Percentiles rank a stretch among this genome's conserved stretches.
Conservation (phyloP, 2,888 invertebrate species). For the Cosmopolites sordidus region DNA sequence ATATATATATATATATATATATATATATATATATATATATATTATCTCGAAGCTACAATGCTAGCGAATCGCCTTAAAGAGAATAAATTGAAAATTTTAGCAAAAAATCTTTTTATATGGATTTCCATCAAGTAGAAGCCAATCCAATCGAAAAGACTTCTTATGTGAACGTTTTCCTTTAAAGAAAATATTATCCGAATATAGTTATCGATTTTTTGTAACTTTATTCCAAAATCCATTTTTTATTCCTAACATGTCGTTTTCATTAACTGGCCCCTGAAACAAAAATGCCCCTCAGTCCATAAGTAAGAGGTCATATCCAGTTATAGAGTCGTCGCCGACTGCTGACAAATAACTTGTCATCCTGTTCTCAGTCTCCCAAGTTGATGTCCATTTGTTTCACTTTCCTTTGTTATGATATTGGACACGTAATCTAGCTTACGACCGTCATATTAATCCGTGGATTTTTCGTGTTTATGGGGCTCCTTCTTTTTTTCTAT, state of each 20-base stretch:
- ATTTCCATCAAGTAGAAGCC: no score
- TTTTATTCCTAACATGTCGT: neutral
- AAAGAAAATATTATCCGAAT: no score
- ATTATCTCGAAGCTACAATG: no score
- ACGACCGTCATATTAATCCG: conserved; percentile 16
- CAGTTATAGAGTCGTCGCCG: conserved; percentile 10
- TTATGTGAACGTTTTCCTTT: no score
- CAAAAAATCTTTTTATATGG: no score
- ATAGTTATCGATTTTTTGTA: no score
- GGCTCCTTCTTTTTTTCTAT: conserved; percentile 10
- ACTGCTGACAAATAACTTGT: conserved; percentile 19
- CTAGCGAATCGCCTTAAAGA: no score
- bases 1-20: no score
- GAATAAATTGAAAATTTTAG: no score
- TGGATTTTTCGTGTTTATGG: conserved; percentile 9
- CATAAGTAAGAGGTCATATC: conserved; percentile 8
- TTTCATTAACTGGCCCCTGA: neutral
- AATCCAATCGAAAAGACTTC: no score
- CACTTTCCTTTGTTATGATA: conserved; percentile 14
- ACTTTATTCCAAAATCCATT: neutral
- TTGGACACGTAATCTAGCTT: conserved; percentile 17
- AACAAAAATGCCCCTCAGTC: conserved; percentile 10
- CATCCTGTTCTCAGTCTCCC: conserved; percentile 15
- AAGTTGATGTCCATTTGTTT: conserved; percentile 16
- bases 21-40: no score